Percentiles rank a stretch among this genome's conserved stretches.
These are phyloP conservation scores for Maccullochella peelii DNA, from an alignment of 2,113 vertebrate species.

Conservation along the genomic window DNA sequence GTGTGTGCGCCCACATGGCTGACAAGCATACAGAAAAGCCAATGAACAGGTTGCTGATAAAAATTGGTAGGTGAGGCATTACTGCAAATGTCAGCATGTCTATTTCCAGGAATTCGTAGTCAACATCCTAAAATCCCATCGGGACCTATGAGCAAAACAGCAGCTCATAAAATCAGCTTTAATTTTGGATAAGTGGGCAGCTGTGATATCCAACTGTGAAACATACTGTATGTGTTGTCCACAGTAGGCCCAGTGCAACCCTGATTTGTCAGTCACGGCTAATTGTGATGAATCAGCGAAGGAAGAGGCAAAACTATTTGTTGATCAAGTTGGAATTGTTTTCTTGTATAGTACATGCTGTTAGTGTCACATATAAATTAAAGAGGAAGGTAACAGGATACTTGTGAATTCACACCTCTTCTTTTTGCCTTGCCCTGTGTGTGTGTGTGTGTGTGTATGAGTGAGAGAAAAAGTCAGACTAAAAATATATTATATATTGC, in stretches of 20 bases:
- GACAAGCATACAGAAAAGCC: conserved; percentile 8
- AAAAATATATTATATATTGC: background rate
- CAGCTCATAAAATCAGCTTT: conserved; percentile 59
- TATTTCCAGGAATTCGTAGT: conserved; percentile 48
- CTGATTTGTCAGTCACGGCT: conserved; percentile 40
- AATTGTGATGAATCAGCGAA: conserved; percentile 57
- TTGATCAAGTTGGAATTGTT: conserved; percentile 8
- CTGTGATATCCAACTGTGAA: conserved; percentile 58
- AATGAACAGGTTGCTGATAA: conserved; percentile 27
- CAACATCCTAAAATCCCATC: conserved; percentile 40
- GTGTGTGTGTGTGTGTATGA: background rate
- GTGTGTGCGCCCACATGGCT: background rate
- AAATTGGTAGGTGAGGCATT: conserved; percentile 38
- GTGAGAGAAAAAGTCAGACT: background rate
- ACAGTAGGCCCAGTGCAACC: conserved; percentile 22
- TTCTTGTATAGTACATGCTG: background rate
- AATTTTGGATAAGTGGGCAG: conserved; percentile 56
- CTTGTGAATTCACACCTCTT: background rate
- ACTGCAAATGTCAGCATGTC: conserved; percentile 61
- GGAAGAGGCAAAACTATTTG: conserved; percentile 14
- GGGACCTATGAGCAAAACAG: conserved; percentile 44
- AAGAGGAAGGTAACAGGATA: background rate
- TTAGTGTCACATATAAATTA: background rate
- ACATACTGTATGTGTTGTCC: conserved; percentile 57
- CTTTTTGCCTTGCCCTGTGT: background rate